Conservation (phyloP, 2,113 vertebrate genomes). For the Micronycteris hirsuta region DNA sequence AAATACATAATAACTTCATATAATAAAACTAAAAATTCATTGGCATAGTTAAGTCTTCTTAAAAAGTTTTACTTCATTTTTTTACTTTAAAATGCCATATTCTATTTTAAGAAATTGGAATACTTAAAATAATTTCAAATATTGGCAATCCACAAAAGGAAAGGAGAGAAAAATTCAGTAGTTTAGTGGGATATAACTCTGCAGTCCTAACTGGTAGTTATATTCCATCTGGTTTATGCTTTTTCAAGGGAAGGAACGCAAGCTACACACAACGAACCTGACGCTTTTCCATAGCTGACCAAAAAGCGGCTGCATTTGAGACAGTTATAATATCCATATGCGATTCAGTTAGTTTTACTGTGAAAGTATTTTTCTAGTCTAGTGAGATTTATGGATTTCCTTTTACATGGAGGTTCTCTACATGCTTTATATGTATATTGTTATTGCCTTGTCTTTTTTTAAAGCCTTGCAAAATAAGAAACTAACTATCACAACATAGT, state of each 20-base stretch:
- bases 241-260: conserved; percentile 13
- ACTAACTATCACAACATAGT: conserved; percentile 15
- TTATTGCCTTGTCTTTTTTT: conserved; percentile 29
- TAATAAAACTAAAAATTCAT: neutral
- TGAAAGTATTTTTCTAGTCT: conserved; percentile 37
- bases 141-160: neutral
- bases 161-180: neutral
- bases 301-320: conserved; percentile 8
- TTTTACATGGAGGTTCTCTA: conserved; percentile 4
- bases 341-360: neutral
- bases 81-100: neutral
- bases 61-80: neutral
- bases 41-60: neutral
- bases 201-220: neutral
- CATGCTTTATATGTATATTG: conserved; percentile 10
- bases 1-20: neutral
- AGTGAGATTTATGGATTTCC: conserved; percentile 21
- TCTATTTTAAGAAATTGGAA: neutral
- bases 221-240: neutral
- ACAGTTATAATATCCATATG: neutral
- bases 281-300: conserved; percentile 2
- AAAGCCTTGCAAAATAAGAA: conserved; percentile 20
- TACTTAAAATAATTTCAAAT: neutral
- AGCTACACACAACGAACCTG: neutral
- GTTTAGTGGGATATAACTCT: neutral